Conservation (phyloP, 2,113 vertebrate genomes). For the Python bivittatus region DNA sequence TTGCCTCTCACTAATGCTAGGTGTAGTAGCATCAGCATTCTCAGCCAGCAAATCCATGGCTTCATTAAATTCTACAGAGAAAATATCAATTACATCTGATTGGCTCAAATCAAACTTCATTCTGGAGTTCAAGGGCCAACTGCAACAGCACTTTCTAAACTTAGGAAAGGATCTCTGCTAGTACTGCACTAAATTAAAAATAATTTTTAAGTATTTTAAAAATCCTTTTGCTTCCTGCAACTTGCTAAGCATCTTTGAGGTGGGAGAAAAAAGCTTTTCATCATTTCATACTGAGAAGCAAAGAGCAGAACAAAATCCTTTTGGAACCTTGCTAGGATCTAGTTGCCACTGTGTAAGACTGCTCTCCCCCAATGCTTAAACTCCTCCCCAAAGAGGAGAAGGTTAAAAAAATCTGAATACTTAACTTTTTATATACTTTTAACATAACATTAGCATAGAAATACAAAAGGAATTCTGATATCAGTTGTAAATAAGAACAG, state of each 20-base stretch:
- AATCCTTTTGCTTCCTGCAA: neutral
- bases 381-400: neutral
- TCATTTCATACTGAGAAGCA: neutral
- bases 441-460: neutral
- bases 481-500: neutral
- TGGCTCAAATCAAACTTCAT: neutral
- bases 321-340: neutral
- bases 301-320: neutral
- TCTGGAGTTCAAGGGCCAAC: neutral
- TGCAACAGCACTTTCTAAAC: neutral
- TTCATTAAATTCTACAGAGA: slow-evolving; percentile 79
- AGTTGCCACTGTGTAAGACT: neutral
- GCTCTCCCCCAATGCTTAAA: neutral
- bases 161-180: neutral
- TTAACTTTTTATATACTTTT: neutral
- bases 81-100: neutral
- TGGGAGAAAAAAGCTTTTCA: neutral
- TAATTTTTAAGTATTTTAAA: neutral
- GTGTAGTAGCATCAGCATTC: slow-evolving; percentile 72
- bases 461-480: neutral
- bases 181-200: neutral
- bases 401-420: neutral
- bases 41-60: slow-evolving; percentile 77
- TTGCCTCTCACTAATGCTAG: slow-evolving; percentile 46
- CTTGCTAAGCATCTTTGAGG: neutral